Percentiles rank a stretch among this genome's conserved stretches.
Conservation (phyloP, 1,140 invertebrate genomes). For the Brachionus calyciflorus region DNA sequence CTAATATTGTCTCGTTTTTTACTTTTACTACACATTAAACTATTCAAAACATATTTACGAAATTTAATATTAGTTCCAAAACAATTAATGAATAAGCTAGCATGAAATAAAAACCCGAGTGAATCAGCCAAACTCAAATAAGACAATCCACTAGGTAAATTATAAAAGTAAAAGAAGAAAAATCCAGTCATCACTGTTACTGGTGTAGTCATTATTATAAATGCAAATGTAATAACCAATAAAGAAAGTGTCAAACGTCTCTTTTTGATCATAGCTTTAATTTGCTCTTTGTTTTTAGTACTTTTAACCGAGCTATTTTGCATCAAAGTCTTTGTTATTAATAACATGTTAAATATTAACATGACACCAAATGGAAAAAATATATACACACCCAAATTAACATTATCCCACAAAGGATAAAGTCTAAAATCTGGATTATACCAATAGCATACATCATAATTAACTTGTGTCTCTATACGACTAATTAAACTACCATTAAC, state of each 20-base stretch:
- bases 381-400: too few relatives aligned
- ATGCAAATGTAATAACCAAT: conserved; percentile 16
- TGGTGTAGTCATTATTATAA: conserved; percentile 15
- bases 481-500: too few relatives aligned
- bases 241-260: background rate
- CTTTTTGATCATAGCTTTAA: conserved; percentile 4
- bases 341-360: too few relatives aligned
- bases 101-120: background rate
- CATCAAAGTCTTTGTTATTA: too few relatives aligned
- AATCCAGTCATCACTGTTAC: conserved; percentile 16
- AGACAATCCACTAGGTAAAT: background rate
- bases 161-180: conserved; percentile 16
- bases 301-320: background rate
- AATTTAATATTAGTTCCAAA: conserved; percentile 11
- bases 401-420: too few relatives aligned
- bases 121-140: conserved; percentile 1
- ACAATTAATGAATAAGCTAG: background rate
- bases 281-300: conserved; percentile 12
- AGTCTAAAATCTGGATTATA: too few relatives aligned
- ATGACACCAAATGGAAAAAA: too few relatives aligned
- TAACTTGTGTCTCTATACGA: too few relatives aligned
- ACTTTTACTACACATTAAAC: background rate
- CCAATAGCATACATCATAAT: too few relatives aligned
- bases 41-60: background rate
- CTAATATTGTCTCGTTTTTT: too few relatives aligned